Percentiles rank a stretch among this genome's conserved stretches.
These are phyloP conservation scores for Pteropus rufus DNA, from an alignment of 2,797 vertebrate genomes.

Conservation along the genomic window DNA sequence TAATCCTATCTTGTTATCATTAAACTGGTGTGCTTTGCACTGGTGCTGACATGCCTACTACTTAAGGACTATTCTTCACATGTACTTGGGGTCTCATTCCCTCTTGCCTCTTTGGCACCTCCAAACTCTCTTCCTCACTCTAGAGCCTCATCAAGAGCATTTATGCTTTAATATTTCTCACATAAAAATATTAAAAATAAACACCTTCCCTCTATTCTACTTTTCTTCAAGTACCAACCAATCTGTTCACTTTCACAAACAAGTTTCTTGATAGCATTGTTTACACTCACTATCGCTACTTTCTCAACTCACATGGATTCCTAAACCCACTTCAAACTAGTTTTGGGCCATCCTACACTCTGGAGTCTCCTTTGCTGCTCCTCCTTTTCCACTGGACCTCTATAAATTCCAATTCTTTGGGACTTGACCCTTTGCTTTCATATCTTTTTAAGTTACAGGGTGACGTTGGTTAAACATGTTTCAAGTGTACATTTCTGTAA, in stretches of 20 bases:
- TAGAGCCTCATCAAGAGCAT: background rate
- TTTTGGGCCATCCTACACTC: background rate
- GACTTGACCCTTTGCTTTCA: background rate
- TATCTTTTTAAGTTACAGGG: background rate
- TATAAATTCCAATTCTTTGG: background rate
- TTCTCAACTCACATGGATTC: background rate
- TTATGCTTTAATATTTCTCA: constrained; percentile 1
- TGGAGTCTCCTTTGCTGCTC: background rate
- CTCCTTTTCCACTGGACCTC: background rate
- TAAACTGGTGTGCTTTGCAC: background rate
- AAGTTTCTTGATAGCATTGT: background rate
- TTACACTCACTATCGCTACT: background rate
- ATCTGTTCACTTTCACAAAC: background rate
- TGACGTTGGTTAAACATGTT: too few relatives aligned
- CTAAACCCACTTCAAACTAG: background rate
- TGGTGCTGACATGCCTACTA: background rate
- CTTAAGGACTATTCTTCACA: background rate
- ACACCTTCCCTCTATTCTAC: background rate
- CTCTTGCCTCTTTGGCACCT: background rate
- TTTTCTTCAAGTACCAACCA: background rate
- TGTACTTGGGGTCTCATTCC: background rate
- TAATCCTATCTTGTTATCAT: constrained; percentile 4
- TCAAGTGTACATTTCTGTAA: too few relatives aligned
- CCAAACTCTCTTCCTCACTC: background rate
- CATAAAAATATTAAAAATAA: background rate